These are phyloP conservation scores for Zootoca vivipara DNA, from an alignment of 2,113 vertebrate species.

Conservation along the genomic window DNA sequence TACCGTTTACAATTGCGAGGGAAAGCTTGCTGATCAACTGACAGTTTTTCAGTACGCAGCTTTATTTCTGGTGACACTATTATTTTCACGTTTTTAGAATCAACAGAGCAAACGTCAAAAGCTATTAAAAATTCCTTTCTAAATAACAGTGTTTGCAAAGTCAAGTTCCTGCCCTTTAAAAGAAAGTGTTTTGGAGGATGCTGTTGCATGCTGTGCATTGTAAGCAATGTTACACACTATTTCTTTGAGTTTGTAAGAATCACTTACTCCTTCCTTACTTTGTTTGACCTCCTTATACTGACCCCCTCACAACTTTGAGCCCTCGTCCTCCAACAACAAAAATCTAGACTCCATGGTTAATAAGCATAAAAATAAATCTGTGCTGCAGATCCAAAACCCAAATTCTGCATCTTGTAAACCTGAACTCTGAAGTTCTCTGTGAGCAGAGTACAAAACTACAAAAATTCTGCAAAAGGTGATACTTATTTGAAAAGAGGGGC, in stretches of 20 bases:
- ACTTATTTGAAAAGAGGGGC: slow-evolving; percentile 1
- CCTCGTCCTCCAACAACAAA: neutral
- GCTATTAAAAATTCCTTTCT: neutral
- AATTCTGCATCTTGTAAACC: neutral
- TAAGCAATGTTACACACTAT: neutral
- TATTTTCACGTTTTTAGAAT: slow-evolving; percentile 15
- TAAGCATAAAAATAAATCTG: neutral
- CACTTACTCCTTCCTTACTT: neutral
- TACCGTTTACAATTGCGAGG: neutral
- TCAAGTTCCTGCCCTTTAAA: neutral
- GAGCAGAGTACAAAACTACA: neutral
- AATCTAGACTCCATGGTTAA: too few relatives aligned
- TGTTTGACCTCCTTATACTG: neutral
- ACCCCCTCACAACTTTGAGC: neutral
- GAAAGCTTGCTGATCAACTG: neutral
- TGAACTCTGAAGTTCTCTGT: neutral
- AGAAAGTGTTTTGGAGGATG: neutral
- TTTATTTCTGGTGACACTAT: slow-evolving; percentile 10
- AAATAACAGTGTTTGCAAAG: neutral
- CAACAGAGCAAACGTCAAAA: slow-evolving; percentile 13
- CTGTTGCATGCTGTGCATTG: neutral
- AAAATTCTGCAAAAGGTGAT: neutral
- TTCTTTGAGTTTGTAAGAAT: neutral
- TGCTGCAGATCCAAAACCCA: neutral
- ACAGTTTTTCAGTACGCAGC: neutral